Conservation (phyloP, 2,797 vertebrate species). For the Tokudaia muenninki region DNA sequence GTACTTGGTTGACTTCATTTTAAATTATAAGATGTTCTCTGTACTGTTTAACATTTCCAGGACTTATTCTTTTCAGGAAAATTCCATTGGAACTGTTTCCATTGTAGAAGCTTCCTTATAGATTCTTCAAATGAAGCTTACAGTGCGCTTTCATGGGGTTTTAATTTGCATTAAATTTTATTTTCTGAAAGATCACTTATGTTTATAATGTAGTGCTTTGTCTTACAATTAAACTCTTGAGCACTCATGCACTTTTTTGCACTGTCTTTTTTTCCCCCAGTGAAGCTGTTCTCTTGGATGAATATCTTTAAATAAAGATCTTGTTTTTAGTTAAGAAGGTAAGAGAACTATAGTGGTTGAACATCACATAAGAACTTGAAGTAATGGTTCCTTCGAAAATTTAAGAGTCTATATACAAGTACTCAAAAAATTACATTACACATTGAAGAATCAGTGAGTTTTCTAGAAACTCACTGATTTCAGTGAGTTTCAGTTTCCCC, state of each 20-base stretch:
- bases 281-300: constrained; percentile 45
- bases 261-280: constrained; percentile 70
- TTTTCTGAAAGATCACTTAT: constrained; percentile 77
- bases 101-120: constrained; percentile 68
- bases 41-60: constrained; percentile 74
- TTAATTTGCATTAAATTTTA: constrained; percentile 76
- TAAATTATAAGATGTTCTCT: constrained; percentile 73
- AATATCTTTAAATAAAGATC: constrained; percentile 58
- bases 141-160: constrained; percentile 70
- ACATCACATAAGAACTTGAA: constrained; percentile 46
- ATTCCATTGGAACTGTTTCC: constrained; percentile 73
- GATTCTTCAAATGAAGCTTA: constrained; percentile 67
- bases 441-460: constrained; percentile 43
- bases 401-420: background rate
- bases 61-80: constrained; percentile 54
- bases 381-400: constrained; percentile 56
- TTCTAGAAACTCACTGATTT: too few relatives aligned
- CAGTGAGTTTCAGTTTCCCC: constrained; percentile 30
- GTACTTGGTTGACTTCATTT: constrained; percentile 73
- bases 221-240: constrained; percentile 80
- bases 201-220: constrained; percentile 82
- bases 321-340: constrained; percentile 72
- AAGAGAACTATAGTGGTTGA: constrained; percentile 57
- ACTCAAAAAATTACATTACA: constrained; percentile 3
- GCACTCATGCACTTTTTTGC: constrained; percentile 80